phyloP scores from a whole-genome alignment of 2,797 vertebrate species.

The Cirrhinus mrigala region DNA sequence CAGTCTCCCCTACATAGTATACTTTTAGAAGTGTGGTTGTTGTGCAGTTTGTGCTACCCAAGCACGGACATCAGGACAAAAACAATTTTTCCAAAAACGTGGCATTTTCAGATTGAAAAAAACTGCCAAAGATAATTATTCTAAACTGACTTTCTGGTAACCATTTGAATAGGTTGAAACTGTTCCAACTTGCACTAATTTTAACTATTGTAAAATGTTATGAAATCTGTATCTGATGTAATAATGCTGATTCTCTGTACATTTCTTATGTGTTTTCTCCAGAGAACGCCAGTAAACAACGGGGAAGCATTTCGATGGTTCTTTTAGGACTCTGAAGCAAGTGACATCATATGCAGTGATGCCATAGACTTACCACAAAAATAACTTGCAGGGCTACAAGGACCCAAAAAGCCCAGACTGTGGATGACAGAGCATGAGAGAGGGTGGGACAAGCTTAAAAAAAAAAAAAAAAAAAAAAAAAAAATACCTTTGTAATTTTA shows the following conservation, averaged over 20 bases:
- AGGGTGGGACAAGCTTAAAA: constrained; percentile 70
- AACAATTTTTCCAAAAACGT: neutral
- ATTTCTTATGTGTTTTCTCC: constrained; percentile 76
- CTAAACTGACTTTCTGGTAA: constrained; percentile 7
- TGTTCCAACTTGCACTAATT: neutral
- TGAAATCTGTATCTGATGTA: neutral
- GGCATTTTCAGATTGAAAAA: constrained; percentile 70
- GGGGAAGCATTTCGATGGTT: constrained; percentile 99
- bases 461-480: constrained; percentile 65
- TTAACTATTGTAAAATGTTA: neutral
- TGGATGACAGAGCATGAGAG: constrained; percentile 81
- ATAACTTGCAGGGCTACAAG: constrained; percentile 78
- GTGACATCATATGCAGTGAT: constrained; percentile 81
- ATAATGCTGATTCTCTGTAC: constrained; percentile 56
- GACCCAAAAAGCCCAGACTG: constrained; percentile 66
- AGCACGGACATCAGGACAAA: neutral
- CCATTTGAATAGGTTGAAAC: neutral
- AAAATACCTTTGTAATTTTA: constrained; percentile 83
- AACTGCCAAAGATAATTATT: constrained; percentile 17
- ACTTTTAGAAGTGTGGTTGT: neutral
- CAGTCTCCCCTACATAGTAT: neutral
- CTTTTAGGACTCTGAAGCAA: constrained; percentile 87
- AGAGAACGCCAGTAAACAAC: constrained; percentile 97
- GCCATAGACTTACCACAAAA: constrained; percentile 90
- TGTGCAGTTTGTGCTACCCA: neutral